Base-by-base conservation (phyloP, 1,140 invertebrate genomes). In the Bombyx mandarina region DNA sequence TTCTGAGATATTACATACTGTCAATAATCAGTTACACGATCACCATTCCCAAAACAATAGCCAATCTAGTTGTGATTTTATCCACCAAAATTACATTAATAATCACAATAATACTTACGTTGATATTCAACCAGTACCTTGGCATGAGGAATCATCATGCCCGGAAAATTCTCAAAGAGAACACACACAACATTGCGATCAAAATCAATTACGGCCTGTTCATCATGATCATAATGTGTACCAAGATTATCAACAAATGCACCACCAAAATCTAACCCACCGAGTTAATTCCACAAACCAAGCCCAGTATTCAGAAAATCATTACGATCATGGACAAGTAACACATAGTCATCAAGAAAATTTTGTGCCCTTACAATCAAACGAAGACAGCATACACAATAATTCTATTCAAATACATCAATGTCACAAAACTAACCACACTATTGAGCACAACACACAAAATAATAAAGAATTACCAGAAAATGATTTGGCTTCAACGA, bases 181-280 rank as follows among this genome's bases (percentile, higher is more conserved):
- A 35, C 26, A 35, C 4, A 35, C 48, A 49, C n/a, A n/a, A 49
- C 12, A 49, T 49, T 22, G n/a, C 7, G 7, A 49, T 18, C 48
- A 49, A n/a, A 22, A 49, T 49, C 22, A 18, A 18, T n/a, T 49
- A 49, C 48, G 22, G 7, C 12, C 12, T 12, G 9, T 7, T 47
- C 12, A 6, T 49, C 3, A n/a, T n/a, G 48, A 49, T 6, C 7
- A 42, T 22, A 52, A 10, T 35, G 22, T 35, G 3, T 18, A 52
- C 26, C 45, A 46, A 26, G 9, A 22, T 56, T 35, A 22, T 48
- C 35, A 56, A 42, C 18, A 54, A 46, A 2, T n/a, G 1, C 18
- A 54, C 26, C 45, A 10, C 10, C 43, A 54, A 49, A 12, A 49
- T n/a, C n/a, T n/a, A n/a, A 49, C 48, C 12, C 22, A 49, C 48